These are phyloP conservation scores for Holacanthella duospinosa DNA, from an alignment of 2,888 invertebrate species.

Conservation along the genomic window DNA sequence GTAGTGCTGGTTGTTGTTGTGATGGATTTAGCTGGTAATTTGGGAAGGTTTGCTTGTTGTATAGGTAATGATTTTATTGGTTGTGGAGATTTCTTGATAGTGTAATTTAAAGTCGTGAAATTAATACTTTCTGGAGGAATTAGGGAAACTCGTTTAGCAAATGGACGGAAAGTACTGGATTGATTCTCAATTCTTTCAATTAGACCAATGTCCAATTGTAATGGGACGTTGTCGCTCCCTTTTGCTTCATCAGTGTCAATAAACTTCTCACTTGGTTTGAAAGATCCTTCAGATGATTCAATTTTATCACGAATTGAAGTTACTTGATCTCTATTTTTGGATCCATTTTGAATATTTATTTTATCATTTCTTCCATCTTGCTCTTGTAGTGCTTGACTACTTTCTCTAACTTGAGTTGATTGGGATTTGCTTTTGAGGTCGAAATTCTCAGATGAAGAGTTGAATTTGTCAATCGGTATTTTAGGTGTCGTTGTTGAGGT, in stretches of 20 bases:
- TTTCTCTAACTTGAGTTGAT: background rate
- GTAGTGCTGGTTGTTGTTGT: slow-evolving; percentile 22
- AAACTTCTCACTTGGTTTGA: background rate
- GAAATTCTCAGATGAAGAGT: too few relatives aligned
- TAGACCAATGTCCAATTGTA: background rate
- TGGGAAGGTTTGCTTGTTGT: too few relatives aligned
- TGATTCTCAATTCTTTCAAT: background rate
- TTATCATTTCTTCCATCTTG: background rate
- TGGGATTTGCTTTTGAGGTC: too few relatives aligned
- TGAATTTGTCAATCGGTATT: too few relatives aligned
- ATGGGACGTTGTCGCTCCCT: too few relatives aligned
- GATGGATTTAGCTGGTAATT: slow-evolving; percentile 17
- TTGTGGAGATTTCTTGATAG: slow-evolving; percentile 13
- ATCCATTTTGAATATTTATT: background rate
- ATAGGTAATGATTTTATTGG: slow-evolving; percentile 23
- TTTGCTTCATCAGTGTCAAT: too few relatives aligned
- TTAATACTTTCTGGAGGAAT: background rate
- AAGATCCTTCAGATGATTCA: background rate
- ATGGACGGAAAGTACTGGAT: background rate
- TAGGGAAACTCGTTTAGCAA: background rate
- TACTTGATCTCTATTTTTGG: background rate
- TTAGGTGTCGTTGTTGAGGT: background rate
- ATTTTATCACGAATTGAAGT: background rate
- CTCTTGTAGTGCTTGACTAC: background rate
- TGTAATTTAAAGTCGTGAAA: background rate